Conservation (phyloP, 1,140 invertebrate species). For the Lutraria rhynchaena region DNA sequence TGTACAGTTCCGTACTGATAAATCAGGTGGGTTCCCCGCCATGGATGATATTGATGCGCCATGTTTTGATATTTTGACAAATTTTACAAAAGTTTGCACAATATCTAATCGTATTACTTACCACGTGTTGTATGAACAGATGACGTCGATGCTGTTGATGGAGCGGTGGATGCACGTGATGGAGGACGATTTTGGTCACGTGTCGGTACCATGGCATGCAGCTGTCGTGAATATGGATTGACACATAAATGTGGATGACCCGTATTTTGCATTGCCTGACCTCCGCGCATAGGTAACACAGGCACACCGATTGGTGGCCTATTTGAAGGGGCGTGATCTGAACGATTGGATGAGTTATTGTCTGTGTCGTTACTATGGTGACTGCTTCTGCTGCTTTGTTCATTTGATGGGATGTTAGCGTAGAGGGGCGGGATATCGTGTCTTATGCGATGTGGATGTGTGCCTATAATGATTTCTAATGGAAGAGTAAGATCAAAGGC, state of each 20-base stretch:
- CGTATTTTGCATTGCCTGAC: constrained; percentile 29
- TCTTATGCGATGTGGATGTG: constrained; percentile 62
- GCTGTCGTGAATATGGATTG: neutral
- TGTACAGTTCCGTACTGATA: neutral
- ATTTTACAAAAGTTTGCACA: neutral
- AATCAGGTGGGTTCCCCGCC: neutral
- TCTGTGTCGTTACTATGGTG: constrained; percentile 7
- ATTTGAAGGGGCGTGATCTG: neutral
- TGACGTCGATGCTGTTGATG: constrained; percentile 43
- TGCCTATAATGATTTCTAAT: constrained; percentile 75
- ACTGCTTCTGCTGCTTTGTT: neutral
- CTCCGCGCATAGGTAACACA: constrained; percentile 30
- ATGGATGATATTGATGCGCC: neutral
- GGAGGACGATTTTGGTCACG: neutral
- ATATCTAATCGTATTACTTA: constrained; percentile 8
- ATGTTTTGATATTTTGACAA: neutral
- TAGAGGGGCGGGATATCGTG: constrained; percentile 6
- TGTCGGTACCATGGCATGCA: neutral
- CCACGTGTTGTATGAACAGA: constrained; percentile 22
- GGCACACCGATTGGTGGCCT: constrained; percentile 48
- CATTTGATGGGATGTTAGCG: constrained; percentile 5
- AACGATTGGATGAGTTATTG: neutral
- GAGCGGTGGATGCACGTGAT: constrained; percentile 38
- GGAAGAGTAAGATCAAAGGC: constrained; percentile 76
- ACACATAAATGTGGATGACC: neutral